A percentile compares a stretch with the other conserved stretches of the same genome.
phyloP scores from a whole-genome alignment of 2,888 invertebrate genomes.

The Stegophylla sp. region DNA sequence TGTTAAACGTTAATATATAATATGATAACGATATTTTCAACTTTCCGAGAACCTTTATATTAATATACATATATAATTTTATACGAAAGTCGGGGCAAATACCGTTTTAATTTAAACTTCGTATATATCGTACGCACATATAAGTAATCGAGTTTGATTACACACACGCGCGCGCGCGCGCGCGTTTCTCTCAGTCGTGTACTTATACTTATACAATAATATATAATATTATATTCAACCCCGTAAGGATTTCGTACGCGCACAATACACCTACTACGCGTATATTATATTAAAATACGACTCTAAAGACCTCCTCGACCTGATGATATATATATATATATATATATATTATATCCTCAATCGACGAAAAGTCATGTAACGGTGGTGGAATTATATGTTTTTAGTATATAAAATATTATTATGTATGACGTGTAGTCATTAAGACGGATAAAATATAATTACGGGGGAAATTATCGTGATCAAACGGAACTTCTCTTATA shows the following conservation, averaged over 20 bases:
- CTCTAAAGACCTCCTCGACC: slow-evolving; percentile 24
- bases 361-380: not conserved
- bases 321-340: too few relatives aligned
- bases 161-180: not conserved
- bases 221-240: too few relatives aligned
- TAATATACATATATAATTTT: too few relatives aligned
- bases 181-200: too few relatives aligned
- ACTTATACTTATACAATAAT: too few relatives aligned
- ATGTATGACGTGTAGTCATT: slow-evolving; percentile 37
- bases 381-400: slow-evolving; percentile 36
- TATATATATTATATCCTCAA: slow-evolving; percentile 7
- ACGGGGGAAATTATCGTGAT: slow-evolving; percentile 40
- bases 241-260: not conserved
- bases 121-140: not conserved
- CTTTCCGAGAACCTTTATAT: not conserved
- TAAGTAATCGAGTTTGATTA: slow-evolving; percentile 9
- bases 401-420: too few relatives aligned
- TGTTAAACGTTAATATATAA: slow-evolving; percentile 28
- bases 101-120: slow-evolving; percentile 34
- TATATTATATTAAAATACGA: not conserved
- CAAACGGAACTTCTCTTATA: slow-evolving; percentile 36
- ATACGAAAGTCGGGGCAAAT: slow-evolving; percentile 30
- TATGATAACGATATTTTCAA: slow-evolving; percentile 30
- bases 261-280: not conserved
- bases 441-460: slow-evolving; percentile 44